phyloP scores from a whole-genome alignment of 2,797 vertebrate genomes.

The Pterois miles region DNA sequence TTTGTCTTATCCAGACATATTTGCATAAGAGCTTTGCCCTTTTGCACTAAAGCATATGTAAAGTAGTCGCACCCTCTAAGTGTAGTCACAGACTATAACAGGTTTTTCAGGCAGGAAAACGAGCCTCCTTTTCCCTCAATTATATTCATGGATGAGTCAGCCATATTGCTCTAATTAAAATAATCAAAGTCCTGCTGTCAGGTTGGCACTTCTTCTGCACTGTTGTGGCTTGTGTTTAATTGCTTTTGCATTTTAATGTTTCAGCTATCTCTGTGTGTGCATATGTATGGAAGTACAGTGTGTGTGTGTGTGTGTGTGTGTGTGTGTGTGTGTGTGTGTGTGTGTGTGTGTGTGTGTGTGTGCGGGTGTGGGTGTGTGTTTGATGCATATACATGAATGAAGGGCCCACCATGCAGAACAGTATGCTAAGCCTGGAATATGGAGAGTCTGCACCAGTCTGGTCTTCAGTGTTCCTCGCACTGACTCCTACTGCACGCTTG shows the following conservation, averaged over 20 bases:
- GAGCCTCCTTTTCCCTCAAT: conserved; percentile 44
- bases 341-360: background rate
- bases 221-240: conserved; percentile 72
- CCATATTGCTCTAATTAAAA: conserved; percentile 78
- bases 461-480: conserved; percentile 62
- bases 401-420: conserved; percentile 43
- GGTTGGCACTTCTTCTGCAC: conserved; percentile 58
- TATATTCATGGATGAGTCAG: conserved; percentile 66
- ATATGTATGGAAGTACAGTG: conserved; percentile 13
- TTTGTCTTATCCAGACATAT: conserved; percentile 64
- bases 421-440: conserved; percentile 47
- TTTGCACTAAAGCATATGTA: conserved; percentile 48
- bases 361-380: conserved; percentile 10
- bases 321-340: conserved; percentile 18
- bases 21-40: conserved; percentile 58
- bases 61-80: conserved; percentile 27
- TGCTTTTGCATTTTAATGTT: conserved; percentile 77
- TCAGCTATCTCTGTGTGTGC: conserved; percentile 28
- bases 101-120: conserved; percentile 20
- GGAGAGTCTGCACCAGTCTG: conserved; percentile 41
- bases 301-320: background rate
- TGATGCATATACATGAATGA: conserved; percentile 21
- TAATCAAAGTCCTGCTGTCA: conserved; percentile 77
- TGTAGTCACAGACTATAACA: conserved; percentile 24
- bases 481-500: conserved; percentile 70